These are phyloP conservation scores for Dromococcyx pavoninus DNA, from an alignment of 2,797 vertebrate species.

Conservation along the genomic window DNA sequence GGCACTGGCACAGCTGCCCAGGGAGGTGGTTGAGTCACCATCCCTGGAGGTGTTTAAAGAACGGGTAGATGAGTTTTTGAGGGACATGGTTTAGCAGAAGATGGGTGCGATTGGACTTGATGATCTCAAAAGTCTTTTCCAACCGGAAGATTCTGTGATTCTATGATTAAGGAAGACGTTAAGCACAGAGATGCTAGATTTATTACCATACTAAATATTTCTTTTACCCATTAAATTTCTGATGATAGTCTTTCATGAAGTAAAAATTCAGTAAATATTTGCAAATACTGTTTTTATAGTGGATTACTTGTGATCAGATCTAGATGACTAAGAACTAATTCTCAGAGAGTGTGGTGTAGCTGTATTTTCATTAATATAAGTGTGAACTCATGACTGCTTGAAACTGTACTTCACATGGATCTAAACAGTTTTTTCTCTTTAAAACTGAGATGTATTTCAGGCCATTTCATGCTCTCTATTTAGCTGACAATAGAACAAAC, in stretches of 20 bases:
- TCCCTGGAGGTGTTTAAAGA: too few relatives aligned
- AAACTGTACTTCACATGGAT: background rate
- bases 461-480: background rate
- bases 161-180: background rate
- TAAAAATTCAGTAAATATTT: background rate
- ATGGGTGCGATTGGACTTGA: too few relatives aligned
- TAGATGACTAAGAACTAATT: background rate
- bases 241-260: background rate
- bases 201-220: background rate
- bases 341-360: background rate
- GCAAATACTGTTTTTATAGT: background rate
- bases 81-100: too few relatives aligned
- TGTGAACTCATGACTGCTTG: background rate
- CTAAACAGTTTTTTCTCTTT: background rate
- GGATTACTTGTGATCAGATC: background rate
- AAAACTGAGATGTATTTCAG: background rate
- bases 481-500: background rate
- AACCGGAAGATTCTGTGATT: too few relatives aligned
- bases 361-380: background rate
- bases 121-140: too few relatives aligned
- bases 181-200: background rate
- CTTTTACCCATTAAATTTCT: background rate
- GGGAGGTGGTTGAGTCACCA: too few relatives aligned
- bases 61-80: too few relatives aligned
- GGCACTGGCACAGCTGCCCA: too few relatives aligned